These are phyloP conservation scores for Noctua fimbriata DNA, from an alignment of 2,888 invertebrate genomes.

Conservation along the genomic window DNA sequence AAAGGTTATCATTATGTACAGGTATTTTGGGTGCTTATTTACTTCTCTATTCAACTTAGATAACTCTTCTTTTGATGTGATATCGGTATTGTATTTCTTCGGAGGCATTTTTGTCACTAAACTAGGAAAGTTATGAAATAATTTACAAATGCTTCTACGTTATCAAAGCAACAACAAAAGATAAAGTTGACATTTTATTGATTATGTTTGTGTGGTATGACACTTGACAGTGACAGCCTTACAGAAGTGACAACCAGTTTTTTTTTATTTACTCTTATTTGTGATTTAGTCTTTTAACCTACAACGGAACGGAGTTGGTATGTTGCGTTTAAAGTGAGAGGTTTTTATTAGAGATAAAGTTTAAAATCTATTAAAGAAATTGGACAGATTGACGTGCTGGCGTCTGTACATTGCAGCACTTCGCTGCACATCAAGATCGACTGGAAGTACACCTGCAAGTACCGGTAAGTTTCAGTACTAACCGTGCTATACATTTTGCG, in stretches of 20 bases:
- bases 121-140: conserved; percentile 4
- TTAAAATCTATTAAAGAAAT: too few relatives aligned
- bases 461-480: too few relatives aligned
- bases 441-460: too few relatives aligned
- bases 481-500: too few relatives aligned
- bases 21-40: conserved; percentile 6
- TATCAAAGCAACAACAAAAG: conserved; percentile 1
- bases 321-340: too few relatives aligned
- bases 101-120: conserved; percentile 73
- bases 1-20: conserved; percentile 63
- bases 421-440: too few relatives aligned
- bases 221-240: conserved; percentile 1
- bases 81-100: conserved; percentile 75
- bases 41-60: conserved; percentile 80
- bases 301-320: neutral
- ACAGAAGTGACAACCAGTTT: neutral
- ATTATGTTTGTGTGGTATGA: neutral
- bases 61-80: conserved; percentile 74
- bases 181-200: neutral
- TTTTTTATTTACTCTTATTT: neutral
- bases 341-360: too few relatives aligned
- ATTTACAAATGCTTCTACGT: neutral
- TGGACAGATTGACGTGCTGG: too few relatives aligned
- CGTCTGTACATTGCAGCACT: too few relatives aligned
- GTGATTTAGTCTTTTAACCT: neutral